A percentile compares a stretch with the other conserved stretches of the same genome.
Evolutionary conservation across 1,140 invertebrate species (phyloP).

Genomic region (Pollicipes pollicipes): DNA sequence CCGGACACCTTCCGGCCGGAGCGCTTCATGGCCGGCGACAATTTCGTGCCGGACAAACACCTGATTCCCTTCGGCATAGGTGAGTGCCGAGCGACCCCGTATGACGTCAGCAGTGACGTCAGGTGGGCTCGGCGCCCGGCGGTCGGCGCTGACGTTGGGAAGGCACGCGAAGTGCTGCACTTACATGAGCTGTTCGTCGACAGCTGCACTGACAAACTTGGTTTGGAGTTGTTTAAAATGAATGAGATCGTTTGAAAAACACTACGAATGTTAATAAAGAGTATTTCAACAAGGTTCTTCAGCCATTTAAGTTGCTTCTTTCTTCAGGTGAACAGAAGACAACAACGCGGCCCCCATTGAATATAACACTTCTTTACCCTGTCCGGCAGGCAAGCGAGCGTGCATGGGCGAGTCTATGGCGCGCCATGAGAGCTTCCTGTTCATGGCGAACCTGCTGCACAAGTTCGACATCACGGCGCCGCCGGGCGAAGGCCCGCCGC

Average conservation of each 20-base stretch:
- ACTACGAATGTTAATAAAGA: no score
- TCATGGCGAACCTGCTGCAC: slow-evolving; percentile 42
- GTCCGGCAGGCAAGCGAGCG: slow-evolving; percentile 38
- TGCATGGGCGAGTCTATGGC: slow-evolving; percentile 56
- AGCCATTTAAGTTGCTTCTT: no score
- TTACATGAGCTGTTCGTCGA: no score
- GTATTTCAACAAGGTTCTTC: no score
- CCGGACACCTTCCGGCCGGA: slow-evolving; percentile 51
- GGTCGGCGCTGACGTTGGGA: no score
- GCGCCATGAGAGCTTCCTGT: slow-evolving; percentile 42
- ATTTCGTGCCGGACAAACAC: slow-evolving; percentile 16
- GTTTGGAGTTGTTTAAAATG: not conserved
- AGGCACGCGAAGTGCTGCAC: no score
- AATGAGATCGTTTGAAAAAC: slow-evolving; percentile 18
- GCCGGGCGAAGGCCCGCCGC: not conserved
- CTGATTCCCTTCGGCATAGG: slow-evolving; percentile 32
- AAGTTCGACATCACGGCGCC: slow-evolving; percentile 30
- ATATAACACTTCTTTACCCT: not conserved
- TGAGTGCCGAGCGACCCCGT: slow-evolving; percentile 22
- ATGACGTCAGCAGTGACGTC: not conserved
- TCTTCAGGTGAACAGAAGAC: no score
- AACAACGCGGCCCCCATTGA: no score
- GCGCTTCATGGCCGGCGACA: slow-evolving; percentile 30
- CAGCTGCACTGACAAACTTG: no score
- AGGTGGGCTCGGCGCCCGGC: not conserved